phyloP scores from a whole-genome alignment of 2,797 vertebrate species.

The Chromobotia macracanthus region DNA sequence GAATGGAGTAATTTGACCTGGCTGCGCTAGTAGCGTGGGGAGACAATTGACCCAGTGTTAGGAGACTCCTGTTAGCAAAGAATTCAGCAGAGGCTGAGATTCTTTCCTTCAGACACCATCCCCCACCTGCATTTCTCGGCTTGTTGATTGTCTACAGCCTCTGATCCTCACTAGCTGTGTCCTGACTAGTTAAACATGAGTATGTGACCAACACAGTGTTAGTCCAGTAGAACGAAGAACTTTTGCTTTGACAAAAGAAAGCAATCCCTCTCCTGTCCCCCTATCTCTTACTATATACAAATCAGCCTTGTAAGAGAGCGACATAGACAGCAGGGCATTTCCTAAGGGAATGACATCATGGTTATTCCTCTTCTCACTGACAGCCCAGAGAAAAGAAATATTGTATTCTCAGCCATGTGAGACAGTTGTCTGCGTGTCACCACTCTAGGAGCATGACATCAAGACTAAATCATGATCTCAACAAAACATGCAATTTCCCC shows the following conservation, averaged over 20 bases:
- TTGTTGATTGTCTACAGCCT: slow-evolving; percentile 26
- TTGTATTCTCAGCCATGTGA: slow-evolving; percentile 55
- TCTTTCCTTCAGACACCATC: slow-evolving; percentile 53
- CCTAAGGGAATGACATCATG: slow-evolving; percentile 63
- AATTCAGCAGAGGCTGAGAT: slow-evolving; percentile 44
- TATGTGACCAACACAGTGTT: slow-evolving; percentile 12
- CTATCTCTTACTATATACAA: slow-evolving; percentile 50
- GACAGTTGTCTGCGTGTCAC: slow-evolving; percentile 40
- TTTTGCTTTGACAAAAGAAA: slow-evolving; percentile 48
- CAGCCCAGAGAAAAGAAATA: slow-evolving; percentile 52
- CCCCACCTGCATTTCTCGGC: slow-evolving; percentile 43
- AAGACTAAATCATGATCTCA: not conserved
- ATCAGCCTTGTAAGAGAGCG: slow-evolving; percentile 56
- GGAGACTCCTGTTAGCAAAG: slow-evolving; percentile 52
- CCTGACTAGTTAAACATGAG: slow-evolving; percentile 39
- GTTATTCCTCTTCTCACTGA: slow-evolving; percentile 40
- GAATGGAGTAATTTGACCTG: slow-evolving; percentile 68
- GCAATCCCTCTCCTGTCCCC: slow-evolving; percentile 36
- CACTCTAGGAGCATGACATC: slow-evolving; percentile 38
- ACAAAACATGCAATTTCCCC: slow-evolving; percentile 3
- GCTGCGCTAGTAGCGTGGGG: slow-evolving; percentile 45
- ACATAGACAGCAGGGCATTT: slow-evolving; percentile 48
- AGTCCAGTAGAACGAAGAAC: slow-evolving; percentile 44
- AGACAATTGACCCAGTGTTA: slow-evolving; percentile 68
- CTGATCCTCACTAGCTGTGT: slow-evolving; percentile 8